Percentiles rank a stretch among this genome's conserved stretches.
phyloP scores from a whole-genome alignment of 2,888 invertebrate species.

The Exocentrus adspersus region DNA sequence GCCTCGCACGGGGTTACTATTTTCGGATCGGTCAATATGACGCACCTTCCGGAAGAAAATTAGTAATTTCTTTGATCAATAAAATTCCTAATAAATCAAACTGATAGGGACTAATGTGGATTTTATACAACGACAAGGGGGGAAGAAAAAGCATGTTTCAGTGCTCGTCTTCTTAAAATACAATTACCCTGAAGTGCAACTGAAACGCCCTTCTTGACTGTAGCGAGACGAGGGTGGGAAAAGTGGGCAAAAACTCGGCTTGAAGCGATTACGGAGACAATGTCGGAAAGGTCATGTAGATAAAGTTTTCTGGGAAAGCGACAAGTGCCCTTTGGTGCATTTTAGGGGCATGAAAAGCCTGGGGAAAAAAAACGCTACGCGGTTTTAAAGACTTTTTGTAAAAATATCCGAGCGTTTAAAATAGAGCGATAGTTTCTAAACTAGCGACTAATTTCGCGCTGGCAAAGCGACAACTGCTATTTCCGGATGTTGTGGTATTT shows the following conservation, averaged over 20 bases:
- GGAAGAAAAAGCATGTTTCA: too few species aligned
- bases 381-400: not conserved
- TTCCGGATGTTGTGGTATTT: too few species aligned
- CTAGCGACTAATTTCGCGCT: too few species aligned
- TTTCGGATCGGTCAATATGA: constrained; percentile 39
- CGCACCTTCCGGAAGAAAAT: not conserved
- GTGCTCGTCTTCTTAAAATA: too few species aligned
- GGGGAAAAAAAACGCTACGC: not conserved
- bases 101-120: too few species aligned
- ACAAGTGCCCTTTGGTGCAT: constrained; percentile 33
- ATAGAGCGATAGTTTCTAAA: too few species aligned
- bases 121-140: too few species aligned
- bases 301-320: constrained; percentile 36
- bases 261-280: constrained; percentile 11
- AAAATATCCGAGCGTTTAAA: not conserved
- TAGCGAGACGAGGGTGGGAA: not conserved
- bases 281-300: constrained; percentile 33
- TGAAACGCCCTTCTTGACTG: not conserved
- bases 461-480: too few species aligned
- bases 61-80: too few species aligned
- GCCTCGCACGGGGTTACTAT: constrained; percentile 45
- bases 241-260: not conserved
- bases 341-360: constrained; percentile 2
- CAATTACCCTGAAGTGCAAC: not conserved
- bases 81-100: too few species aligned